Evolutionary conservation across 2,797 vertebrate species (phyloP).

Genomic region (Salarias fasciatus): DNA sequence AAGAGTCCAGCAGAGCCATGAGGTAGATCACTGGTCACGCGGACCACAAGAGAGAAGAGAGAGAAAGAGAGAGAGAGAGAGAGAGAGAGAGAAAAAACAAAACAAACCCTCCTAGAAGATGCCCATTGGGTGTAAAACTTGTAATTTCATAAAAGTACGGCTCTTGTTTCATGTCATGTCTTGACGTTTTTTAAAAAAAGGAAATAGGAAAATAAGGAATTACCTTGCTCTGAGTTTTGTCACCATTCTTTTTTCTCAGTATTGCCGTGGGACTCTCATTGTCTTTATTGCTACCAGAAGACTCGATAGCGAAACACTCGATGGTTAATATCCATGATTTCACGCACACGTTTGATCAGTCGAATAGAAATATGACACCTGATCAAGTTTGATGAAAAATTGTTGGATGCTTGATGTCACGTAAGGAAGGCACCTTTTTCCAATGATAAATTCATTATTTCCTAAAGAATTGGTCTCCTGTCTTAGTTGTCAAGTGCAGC

Average conservation of each 20-base stretch:
- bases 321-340: constrained; percentile 85
- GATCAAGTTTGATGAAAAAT: constrained; percentile 68
- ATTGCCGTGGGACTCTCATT: constrained; percentile 87
- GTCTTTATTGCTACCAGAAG: constrained; percentile 83
- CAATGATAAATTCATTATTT: constrained; percentile 84
- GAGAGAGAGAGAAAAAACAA: constrained; percentile 57
- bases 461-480: constrained; percentile 80
- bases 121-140: constrained; percentile 66
- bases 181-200: constrained; percentile 40
- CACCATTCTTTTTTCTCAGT: constrained; percentile 56
- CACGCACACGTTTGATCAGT: constrained; percentile 65
- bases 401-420: constrained; percentile 68
- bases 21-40: constrained; percentile 98
- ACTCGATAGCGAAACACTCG: constrained; percentile 92
- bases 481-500: constrained; percentile 88
- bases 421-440: constrained; percentile 95
- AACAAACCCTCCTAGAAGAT: constrained; percentile 86
- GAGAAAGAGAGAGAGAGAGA: no score
- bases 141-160: constrained; percentile 88
- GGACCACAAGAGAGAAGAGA: constrained; percentile 88
- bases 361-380: constrained; percentile 70
- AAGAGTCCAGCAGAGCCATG: constrained; percentile 92
- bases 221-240: constrained; percentile 67
- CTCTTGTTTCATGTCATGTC: constrained; percentile 58
- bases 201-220: constrained; percentile 60